phyloP scores from a whole-genome alignment of 2,797 vertebrate genomes.

The Lindbergichthys nudifrons region DNA sequence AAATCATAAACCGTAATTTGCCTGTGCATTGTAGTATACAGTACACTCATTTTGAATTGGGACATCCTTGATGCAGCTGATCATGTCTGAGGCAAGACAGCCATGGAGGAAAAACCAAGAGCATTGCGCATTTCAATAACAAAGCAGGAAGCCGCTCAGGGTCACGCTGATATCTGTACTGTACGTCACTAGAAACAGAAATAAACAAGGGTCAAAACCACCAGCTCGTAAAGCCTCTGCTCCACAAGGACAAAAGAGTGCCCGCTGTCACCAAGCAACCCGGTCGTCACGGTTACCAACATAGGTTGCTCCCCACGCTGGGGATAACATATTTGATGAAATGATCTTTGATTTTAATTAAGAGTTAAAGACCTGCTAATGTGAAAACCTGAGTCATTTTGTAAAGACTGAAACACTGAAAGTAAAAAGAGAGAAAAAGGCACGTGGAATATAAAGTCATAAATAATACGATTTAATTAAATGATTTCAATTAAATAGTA shows the following conservation, averaged over 20 bases:
- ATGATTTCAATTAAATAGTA: too few relatives aligned
- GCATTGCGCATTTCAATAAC: neutral
- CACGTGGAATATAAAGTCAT: neutral
- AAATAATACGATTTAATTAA: neutral
- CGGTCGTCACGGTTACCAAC: conserved; percentile 40
- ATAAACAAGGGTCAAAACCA: conserved; percentile 42
- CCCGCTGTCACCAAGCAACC: conserved; percentile 55
- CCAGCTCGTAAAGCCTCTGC: conserved; percentile 20
- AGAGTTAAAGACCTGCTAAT: neutral
- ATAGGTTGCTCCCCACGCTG: neutral
- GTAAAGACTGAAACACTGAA: neutral
- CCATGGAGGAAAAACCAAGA: neutral
- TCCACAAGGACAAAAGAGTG: conserved; percentile 40
- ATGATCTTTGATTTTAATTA: conserved; percentile 14
- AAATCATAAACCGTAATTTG: neutral
- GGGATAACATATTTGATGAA: conserved; percentile 29
- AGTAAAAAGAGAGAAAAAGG: neutral
- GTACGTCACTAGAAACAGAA: conserved; percentile 9
- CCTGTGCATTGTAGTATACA: neutral
- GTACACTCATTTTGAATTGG: too few relatives aligned
- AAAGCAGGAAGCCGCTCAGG: conserved; percentile 1
- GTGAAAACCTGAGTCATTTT: neutral
- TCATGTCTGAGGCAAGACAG: conserved; percentile 2
- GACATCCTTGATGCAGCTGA: neutral
- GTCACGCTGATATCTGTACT: conserved; percentile 23